These are phyloP conservation scores for Rynchops niger DNA, from an alignment of 2,113 vertebrate species.

Conservation along the genomic window DNA sequence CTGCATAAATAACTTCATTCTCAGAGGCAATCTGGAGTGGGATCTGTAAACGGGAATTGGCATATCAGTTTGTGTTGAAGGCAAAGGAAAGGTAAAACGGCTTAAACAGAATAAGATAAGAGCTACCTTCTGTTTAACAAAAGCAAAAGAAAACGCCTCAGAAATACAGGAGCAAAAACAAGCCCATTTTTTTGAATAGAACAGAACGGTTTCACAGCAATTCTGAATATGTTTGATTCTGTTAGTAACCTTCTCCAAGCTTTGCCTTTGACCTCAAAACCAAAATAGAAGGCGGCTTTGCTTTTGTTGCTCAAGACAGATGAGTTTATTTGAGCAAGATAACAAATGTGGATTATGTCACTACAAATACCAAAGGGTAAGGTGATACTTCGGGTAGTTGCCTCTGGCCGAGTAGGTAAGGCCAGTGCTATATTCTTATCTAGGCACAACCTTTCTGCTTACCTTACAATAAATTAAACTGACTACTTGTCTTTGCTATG, in stretches of 20 bases:
- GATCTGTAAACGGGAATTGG: neutral
- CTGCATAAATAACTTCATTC: neutral
- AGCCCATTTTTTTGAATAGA: neutral
- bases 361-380: neutral
- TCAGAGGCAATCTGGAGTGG: neutral
- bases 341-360: neutral
- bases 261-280: neutral
- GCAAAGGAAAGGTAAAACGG: neutral
- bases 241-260: neutral
- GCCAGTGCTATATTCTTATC: neutral
- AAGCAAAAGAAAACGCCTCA: neutral
- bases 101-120: neutral
- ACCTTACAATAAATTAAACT: neutral
- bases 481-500: neutral
- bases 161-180: neutral
- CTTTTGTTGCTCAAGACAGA: neutral
- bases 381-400: neutral
- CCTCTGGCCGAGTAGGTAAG: neutral
- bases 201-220: neutral
- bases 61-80: neutral
- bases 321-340: neutral
- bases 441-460: neutral
- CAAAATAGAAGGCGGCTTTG: neutral
- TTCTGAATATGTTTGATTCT: neutral
- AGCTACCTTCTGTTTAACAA: neutral